Conservation (phyloP, 2,113 vertebrate species). For the Nycticorax nycticorax region DNA sequence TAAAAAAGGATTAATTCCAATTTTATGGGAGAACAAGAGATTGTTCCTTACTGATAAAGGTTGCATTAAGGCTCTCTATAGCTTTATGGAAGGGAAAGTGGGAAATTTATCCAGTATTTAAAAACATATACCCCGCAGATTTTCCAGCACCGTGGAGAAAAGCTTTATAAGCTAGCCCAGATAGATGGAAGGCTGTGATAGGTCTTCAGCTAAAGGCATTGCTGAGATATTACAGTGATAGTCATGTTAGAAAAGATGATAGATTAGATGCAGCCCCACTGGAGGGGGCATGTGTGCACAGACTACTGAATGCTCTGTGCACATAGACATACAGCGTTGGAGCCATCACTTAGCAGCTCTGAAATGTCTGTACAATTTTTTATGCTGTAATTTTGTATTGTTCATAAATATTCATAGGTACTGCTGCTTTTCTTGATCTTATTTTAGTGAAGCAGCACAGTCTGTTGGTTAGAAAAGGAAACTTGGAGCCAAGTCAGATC, state of each 20-base stretch:
- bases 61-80: neutral
- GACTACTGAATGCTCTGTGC: constrained; percentile 32
- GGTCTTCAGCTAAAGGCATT: constrained; percentile 43
- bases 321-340: neutral
- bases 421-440: constrained; percentile 32
- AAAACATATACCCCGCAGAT: neutral
- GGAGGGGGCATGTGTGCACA: constrained; percentile 44
- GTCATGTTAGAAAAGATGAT: constrained; percentile 61
- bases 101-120: constrained; percentile 10
- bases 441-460: constrained; percentile 51
- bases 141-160: constrained; percentile 19
- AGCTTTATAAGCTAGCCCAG: constrained; percentile 3
- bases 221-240: constrained; percentile 56
- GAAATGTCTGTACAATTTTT: constrained; percentile 62
- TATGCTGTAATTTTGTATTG: constrained; percentile 58
- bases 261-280: constrained; percentile 59
- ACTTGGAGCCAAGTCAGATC: neutral
- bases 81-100: neutral
- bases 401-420: constrained; percentile 62
- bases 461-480: constrained; percentile 48
- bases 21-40: neutral
- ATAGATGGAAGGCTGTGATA: constrained; percentile 45
- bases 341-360: constrained; percentile 60
- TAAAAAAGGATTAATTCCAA: constrained; percentile 17
- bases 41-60: neutral